Conservation (phyloP, 2,113 vertebrate genomes). For the Balaenoptera acutorostrata region DNA sequence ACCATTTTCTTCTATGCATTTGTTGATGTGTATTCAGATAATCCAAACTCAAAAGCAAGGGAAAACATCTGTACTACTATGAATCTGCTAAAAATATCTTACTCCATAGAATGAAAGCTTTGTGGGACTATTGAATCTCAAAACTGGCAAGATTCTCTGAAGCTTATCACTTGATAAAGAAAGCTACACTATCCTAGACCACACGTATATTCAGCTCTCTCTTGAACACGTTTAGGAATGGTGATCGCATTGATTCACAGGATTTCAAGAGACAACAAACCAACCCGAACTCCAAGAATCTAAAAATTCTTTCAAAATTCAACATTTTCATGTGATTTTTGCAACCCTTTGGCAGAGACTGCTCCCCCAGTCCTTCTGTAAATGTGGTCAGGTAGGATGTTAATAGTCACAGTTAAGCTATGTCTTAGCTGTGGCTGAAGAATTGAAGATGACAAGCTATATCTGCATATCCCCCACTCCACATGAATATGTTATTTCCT, state of each 20-base stretch:
- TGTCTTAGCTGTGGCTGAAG: neutral
- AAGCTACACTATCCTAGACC: neutral
- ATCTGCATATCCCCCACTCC: constrained; percentile 3
- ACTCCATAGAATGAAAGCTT: neutral
- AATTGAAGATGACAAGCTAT: constrained; percentile 38
- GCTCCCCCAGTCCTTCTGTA: neutral
- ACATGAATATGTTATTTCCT: neutral
- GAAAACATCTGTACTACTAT: neutral
- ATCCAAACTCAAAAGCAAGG: neutral
- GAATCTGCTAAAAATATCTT: neutral
- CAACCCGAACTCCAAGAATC: neutral
- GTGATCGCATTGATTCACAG: neutral
- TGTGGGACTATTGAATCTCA: neutral
- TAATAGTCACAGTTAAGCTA: neutral
- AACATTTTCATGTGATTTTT: neutral
- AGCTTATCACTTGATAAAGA: neutral
- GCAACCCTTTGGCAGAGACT: neutral
- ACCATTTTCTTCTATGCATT: neutral
- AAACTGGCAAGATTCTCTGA: neutral
- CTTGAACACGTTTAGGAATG: neutral
- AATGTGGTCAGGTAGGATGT: neutral
- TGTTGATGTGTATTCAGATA: neutral
- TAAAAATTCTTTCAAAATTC: neutral
- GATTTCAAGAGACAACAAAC: neutral
- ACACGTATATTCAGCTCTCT: neutral